Evolutionary conservation across 1,140 invertebrate genomes (phyloP), one percentile per base, ranked within the genome.

Genomic region (Formica exsecta): DNA sequence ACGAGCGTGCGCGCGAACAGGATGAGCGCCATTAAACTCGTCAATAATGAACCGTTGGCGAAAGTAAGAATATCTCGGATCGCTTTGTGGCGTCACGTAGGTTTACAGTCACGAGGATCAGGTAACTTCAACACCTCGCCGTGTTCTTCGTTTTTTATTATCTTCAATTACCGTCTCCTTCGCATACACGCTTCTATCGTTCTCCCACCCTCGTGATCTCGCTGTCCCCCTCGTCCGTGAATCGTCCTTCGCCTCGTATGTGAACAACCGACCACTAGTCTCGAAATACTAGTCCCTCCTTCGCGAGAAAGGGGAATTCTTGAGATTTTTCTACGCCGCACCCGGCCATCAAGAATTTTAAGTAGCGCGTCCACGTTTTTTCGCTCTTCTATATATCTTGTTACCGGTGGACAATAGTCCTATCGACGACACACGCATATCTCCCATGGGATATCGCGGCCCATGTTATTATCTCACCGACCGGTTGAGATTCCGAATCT

Each of bases 21-120:
- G 38, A 29, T 38, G 65, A 77, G 70, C 74, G 32, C 57, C 57
- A 79, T 89, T 86, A 76, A 64, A 59, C 73, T 19, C 66, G 80
- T 71, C 61, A 85, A 68, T 90, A 89, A 90, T 90, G 84, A 90
- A 85, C 62, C 48, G 88, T 81, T 32, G 62, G 89, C 86, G 88
- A 71, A 80, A 87, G 77, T 59, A 29, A 83, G 70, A 25, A 80
- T 51, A 51, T 80, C 61, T 61, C 48, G 54, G 70, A 85, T 87
- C 88, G 79, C 61, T 87, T 85, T 80, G 85, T 80, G 79, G 68
- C 68, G 57, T 90, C 86, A 77, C 51, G 84, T 86, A 57, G 57
- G 57, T 87, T 85, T 80, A 80, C 80, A 66, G 41, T 65, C 76
- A 90, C 64, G 88, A 83, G 79, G 89, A 90, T 90, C 88, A 80